Evolutionary conservation across 35 echinoderm and acorn worm genomes (phyloP).

Genomic region (Holothuria glaberrima): DNA sequence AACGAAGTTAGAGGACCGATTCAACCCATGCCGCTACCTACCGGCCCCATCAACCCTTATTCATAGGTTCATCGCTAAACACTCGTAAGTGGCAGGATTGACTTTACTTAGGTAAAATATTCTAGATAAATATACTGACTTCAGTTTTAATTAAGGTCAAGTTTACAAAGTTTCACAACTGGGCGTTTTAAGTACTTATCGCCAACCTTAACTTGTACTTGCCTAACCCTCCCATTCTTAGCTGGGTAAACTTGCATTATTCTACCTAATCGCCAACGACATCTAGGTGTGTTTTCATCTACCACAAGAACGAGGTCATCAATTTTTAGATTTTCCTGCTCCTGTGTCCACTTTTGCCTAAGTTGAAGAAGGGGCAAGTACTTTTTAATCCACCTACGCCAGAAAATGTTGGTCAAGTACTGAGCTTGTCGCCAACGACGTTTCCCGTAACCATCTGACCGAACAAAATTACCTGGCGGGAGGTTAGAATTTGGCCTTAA

Average conservation of each 20-base stretch:
- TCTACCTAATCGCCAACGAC: slow-evolving; percentile 1
- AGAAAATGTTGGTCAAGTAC: slow-evolving; percentile 43
- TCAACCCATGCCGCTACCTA: too few species aligned
- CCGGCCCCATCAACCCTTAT: too few species aligned
- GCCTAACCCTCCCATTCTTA: slow-evolving; percentile 18
- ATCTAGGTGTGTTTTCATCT: neutral
- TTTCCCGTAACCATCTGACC: slow-evolving; percentile 45
- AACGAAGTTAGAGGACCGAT: too few species aligned
- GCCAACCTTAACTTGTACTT: slow-evolving; percentile 26
- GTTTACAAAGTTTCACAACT: slow-evolving; percentile 18
- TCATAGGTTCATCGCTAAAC: too few species aligned
- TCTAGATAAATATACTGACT: too few species aligned
- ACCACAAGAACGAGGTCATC: slow-evolving; percentile 48
- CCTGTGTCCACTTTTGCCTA: slow-evolving; percentile 26
- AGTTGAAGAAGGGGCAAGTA: slow-evolving; percentile 32
- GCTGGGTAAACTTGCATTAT: slow-evolving; percentile 18
- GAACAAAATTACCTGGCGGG: slow-evolving; percentile 21
- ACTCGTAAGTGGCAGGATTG: too few species aligned
- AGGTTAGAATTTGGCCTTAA: neutral
- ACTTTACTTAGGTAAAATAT: too few species aligned
- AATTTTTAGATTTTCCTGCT: neutral
- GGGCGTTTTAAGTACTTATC: slow-evolving; percentile 19
- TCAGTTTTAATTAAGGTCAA: neutral
- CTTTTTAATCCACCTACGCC: slow-evolving; percentile 38
- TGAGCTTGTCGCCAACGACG: slow-evolving; percentile 55